Percentiles rank a stretch among this genome's conserved stretches.
phyloP scores from a whole-genome alignment of 2,113 vertebrate species.

The Puffinus mauretanicus region DNA sequence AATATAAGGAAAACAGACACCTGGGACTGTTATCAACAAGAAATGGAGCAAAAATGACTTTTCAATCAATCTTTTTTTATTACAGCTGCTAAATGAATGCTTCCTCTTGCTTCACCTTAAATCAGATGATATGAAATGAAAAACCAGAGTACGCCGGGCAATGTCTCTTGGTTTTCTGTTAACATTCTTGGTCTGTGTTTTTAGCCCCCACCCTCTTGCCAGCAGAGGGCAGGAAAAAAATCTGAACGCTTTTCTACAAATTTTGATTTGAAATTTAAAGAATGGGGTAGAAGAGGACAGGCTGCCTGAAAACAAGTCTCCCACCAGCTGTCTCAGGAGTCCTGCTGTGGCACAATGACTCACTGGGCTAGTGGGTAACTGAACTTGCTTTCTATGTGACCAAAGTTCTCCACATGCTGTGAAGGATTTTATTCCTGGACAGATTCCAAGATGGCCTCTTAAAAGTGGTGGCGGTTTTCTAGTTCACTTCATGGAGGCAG shows the following conservation, averaged over 20 bases:
- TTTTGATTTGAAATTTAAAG: not conserved
- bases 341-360: not conserved
- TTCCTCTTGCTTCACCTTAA: not conserved
- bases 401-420: not conserved
- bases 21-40: constrained; percentile 7
- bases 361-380: not conserved
- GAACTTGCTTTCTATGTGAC: not conserved
- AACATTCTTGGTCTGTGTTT: not conserved
- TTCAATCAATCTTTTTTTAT: constrained; percentile 38
- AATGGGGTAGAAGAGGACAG: not conserved
- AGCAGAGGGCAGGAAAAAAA: not conserved
- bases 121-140: constrained; percentile 23
- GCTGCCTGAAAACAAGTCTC: not conserved
- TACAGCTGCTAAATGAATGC: constrained; percentile 30
- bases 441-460: not conserved
- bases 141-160: not conserved
- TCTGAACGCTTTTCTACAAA: not conserved
- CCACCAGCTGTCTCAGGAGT: not conserved
- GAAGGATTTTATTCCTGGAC: not conserved
- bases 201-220: not conserved
- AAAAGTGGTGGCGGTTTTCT: not conserved
- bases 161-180: not conserved
- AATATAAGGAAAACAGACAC: constrained; percentile 14
- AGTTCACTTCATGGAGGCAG: not conserved
- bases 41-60: constrained; percentile 2